These are phyloP conservation scores for Crematogaster levior DNA, from an alignment of 2,888 invertebrate genomes.

Conservation along the genomic window DNA sequence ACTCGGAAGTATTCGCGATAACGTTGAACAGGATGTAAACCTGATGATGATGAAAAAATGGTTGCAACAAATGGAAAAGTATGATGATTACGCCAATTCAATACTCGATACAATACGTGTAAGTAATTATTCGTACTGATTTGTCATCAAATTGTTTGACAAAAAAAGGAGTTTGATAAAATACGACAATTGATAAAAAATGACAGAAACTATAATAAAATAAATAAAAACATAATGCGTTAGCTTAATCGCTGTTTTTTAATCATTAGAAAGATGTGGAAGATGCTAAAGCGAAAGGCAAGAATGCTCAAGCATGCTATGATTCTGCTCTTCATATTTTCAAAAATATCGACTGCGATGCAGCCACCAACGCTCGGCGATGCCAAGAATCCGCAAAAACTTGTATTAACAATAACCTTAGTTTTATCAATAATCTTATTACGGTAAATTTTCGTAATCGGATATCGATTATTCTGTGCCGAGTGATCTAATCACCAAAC, in stretches of 20 bases:
- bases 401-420: neutral
- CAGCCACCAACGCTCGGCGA: neutral
- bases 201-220: no score
- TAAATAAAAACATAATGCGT: neutral
- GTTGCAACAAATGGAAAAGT: neutral
- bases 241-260: neutral
- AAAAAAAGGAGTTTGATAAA: neutral
- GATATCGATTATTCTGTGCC: neutral
- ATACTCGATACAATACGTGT: constrained; percentile 5
- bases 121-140: neutral
- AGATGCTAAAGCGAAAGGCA: constrained; percentile 55
- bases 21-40: neutral
- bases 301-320: constrained; percentile 59
- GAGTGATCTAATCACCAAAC: neutral
- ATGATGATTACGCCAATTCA: neutral
- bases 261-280: constrained; percentile 50
- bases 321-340: neutral
- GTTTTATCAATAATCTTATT: neutral
- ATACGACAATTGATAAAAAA: neutral
- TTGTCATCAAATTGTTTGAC: neutral
- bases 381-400: neutral
- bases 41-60: neutral
- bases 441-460: neutral
- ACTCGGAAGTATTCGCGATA: neutral
- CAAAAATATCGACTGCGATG: neutral